Conservation (phyloP, 2,888 invertebrate genomes). For the Tiliacea citrago region DNA sequence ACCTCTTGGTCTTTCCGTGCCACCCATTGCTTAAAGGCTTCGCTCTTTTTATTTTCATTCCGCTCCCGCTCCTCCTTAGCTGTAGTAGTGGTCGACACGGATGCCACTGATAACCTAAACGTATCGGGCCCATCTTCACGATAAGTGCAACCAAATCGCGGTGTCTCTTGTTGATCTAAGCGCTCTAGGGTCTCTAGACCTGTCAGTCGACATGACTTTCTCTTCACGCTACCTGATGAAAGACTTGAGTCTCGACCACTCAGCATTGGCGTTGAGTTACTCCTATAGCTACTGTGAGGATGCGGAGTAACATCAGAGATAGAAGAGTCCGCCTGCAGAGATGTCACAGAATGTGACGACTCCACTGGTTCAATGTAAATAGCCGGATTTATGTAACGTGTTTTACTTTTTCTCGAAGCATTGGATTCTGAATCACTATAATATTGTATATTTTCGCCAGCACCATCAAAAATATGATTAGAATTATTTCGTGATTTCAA, state of each 20-base stretch:
- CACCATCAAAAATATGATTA: constrained; percentile 85
- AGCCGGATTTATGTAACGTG: constrained; percentile 91
- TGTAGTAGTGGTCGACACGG: constrained; percentile 85
- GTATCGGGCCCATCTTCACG: constrained; percentile 85
- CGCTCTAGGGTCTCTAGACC: constrained; percentile 60
- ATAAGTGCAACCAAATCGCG: constrained; percentile 80
- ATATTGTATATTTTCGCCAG: constrained; percentile 85
- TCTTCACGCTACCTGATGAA: constrained; percentile 81
- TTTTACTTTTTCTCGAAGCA: constrained; percentile 83
- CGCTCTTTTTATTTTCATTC: constrained; percentile 82
- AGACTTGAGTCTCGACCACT: constrained; percentile 81
- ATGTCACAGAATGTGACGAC: constrained; percentile 83
- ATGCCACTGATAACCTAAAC: constrained; percentile 85
- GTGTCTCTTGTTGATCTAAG: constrained; percentile 76
- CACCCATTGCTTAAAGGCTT: constrained; percentile 85
- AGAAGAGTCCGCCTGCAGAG: constrained; percentile 80
- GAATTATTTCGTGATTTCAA: constrained; percentile 73
- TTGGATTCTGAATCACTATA: constrained; percentile 86
- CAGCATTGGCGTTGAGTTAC: constrained; percentile 85
- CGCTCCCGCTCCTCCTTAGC: constrained; percentile 87
- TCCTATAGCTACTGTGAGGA: constrained; percentile 85
- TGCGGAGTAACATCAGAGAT: constrained; percentile 85
- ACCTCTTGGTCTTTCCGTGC: constrained; percentile 87
- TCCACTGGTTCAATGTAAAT: constrained; percentile 90
- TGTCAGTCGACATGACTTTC: constrained; percentile 82